These are phyloP conservation scores for Coregonus suidteri DNA, from an alignment of 2,797 vertebrate species.

Conservation along the genomic window DNA sequence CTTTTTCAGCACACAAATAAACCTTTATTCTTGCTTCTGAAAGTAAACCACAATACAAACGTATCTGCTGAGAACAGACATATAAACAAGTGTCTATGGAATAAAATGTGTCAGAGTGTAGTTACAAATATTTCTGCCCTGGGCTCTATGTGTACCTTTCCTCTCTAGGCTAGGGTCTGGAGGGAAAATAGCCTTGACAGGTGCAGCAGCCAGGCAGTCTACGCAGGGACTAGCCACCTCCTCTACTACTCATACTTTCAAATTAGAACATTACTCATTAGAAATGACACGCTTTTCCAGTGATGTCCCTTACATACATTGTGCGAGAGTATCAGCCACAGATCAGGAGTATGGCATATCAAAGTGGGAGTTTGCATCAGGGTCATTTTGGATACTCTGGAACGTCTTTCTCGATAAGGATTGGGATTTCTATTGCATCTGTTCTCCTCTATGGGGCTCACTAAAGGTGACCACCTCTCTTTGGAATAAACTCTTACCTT, in stretches of 20 bases:
- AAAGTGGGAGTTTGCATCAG: constrained; percentile 1
- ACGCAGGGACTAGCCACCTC: constrained; percentile 32
- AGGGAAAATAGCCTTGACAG: constrained; percentile 71
- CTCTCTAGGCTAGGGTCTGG: constrained; percentile 52
- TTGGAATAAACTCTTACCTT: neutral
- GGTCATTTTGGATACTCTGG: neutral
- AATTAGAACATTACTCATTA: constrained; percentile 70
- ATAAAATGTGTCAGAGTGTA: too few relatives aligned
- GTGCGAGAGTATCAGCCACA: constrained; percentile 9
- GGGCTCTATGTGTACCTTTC: constrained; percentile 39
- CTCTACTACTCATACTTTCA: constrained; percentile 65
- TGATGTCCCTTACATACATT: constrained; percentile 7
- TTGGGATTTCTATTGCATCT: constrained; percentile 6
- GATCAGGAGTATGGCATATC: neutral
- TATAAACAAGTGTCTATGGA: too few relatives aligned
- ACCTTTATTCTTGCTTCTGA: too few relatives aligned
- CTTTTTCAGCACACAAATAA: too few relatives aligned
- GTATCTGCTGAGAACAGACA: too few relatives aligned
- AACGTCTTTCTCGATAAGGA: neutral
- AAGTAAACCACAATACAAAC: too few relatives aligned
- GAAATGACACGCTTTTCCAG: constrained; percentile 40
- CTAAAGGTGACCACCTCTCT: neutral
- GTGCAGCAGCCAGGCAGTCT: constrained; percentile 59
- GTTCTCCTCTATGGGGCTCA: neutral
- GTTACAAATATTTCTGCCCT: too few relatives aligned